Percentiles rank a stretch among this genome's conserved stretches.
phyloP scores from a whole-genome alignment of 1,140 invertebrate genomes.

The Phthorimaea operculella region DNA sequence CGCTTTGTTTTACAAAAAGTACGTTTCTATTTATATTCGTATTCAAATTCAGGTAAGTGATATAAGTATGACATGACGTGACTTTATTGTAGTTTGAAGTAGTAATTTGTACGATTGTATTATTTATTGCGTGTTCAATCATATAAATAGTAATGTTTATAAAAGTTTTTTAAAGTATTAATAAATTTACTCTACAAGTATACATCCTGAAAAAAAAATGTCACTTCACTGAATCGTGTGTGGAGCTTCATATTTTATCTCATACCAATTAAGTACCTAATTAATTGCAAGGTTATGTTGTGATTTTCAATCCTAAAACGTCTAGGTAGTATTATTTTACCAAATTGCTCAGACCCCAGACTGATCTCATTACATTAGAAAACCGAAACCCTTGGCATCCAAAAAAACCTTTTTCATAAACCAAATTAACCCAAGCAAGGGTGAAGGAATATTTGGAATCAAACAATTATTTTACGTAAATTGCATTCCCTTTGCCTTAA shows the following conservation, averaged over 20 bases:
- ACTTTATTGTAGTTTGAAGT: no score
- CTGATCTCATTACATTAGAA: slow-evolving; percentile 13
- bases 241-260: no score
- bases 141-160: no score
- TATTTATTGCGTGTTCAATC: no score
- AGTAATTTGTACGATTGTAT: no score
- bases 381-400: slow-evolving; percentile 6
- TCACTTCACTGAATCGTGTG: no score
- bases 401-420: slow-evolving; percentile 25
- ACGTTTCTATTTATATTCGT: not conserved
- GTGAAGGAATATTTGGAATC: slow-evolving; percentile 54
- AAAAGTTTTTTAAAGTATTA: not conserved
- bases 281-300: no score
- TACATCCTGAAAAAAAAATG: no score
- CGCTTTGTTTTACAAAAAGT: not conserved
- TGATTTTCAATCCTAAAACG: no score
- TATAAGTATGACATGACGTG: no score
- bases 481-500: slow-evolving; percentile 62
- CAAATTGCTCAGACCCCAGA: slow-evolving; percentile 6
- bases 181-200: not conserved
- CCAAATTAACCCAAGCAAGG: slow-evolving; percentile 38
- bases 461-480: slow-evolving; percentile 66
- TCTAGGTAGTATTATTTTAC: not conserved
- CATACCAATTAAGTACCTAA: no score
- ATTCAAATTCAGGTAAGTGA: no score